These are phyloP conservation scores for Microtus montanus DNA, from an alignment of 2,113 vertebrate genomes.

Conservation along the genomic window DNA sequence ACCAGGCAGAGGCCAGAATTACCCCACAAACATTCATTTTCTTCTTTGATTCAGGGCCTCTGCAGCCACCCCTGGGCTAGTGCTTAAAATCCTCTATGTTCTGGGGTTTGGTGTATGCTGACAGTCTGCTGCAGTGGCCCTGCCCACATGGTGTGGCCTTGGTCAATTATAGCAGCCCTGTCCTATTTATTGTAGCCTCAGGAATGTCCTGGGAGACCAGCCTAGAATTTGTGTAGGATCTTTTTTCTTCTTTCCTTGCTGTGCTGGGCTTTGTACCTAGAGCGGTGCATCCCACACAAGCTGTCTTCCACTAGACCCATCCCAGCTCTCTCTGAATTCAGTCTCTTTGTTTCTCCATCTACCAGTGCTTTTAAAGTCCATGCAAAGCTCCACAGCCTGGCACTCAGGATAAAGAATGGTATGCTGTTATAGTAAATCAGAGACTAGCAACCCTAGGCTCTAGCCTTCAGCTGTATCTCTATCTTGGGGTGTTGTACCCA, in stretches of 20 bases:
- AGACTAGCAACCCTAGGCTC: neutral
- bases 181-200: neutral
- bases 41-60: neutral
- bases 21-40: neutral
- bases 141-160: neutral
- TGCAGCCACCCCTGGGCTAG: neutral
- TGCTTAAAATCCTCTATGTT: no score
- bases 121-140: neutral
- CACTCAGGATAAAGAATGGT: neutral
- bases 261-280: neutral
- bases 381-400: neutral
- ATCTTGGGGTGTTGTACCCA: accelerated
- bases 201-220: neutral
- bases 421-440: accelerated
- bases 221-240: neutral
- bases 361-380: accelerated
- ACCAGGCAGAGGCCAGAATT: neutral
- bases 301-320: no score
- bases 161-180: neutral
- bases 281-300: neutral
- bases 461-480: neutral
- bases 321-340: neutral
- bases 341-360: no score
- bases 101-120: neutral
- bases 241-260: neutral